Evolutionary conservation across 2,888 invertebrate genomes (phyloP).

Genomic region (Brassicogethes aeneus): DNA sequence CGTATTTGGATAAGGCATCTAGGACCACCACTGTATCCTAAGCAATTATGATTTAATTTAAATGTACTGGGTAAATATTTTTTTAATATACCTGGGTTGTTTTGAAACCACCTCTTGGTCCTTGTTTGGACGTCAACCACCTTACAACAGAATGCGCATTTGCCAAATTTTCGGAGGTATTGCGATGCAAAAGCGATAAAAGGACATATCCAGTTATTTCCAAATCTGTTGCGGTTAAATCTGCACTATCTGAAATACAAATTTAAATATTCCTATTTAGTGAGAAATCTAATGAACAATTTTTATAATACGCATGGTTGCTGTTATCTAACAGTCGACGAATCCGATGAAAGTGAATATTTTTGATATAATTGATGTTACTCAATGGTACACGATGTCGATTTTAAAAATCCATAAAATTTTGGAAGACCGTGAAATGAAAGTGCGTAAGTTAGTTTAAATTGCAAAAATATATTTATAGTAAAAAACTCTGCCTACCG

Average conservation of each 20-base stretch:
- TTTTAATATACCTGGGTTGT: constrained; percentile 55
- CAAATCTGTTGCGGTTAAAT: constrained; percentile 47
- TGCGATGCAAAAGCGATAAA: constrained; percentile 46
- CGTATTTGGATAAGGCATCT: constrained; percentile 51
- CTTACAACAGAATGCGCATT: constrained; percentile 54
- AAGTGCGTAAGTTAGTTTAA: too few species aligned
- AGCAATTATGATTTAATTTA: background rate
- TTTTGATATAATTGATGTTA: too few species aligned
- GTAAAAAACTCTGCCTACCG: too few species aligned
- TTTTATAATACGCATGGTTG: too few species aligned
- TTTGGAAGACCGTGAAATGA: too few species aligned
- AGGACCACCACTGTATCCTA: constrained; percentile 54
- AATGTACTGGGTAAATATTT: constrained; percentile 1
- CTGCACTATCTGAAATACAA: constrained; percentile 9
- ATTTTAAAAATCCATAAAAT: too few species aligned
- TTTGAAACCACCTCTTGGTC: constrained; percentile 60
- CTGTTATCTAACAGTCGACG: too few species aligned
- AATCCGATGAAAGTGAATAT: too few species aligned
- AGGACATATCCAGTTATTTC: constrained; percentile 63
- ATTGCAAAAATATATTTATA: too few species aligned
- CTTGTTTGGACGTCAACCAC: constrained; percentile 64
- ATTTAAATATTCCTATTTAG: too few species aligned
- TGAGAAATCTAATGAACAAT: too few species aligned
- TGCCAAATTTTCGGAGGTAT: constrained; percentile 44
- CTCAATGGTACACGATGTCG: too few species aligned